Conservation (phyloP, 64 coral and sea anemone species). For the Stylophora pistillata region DNA sequence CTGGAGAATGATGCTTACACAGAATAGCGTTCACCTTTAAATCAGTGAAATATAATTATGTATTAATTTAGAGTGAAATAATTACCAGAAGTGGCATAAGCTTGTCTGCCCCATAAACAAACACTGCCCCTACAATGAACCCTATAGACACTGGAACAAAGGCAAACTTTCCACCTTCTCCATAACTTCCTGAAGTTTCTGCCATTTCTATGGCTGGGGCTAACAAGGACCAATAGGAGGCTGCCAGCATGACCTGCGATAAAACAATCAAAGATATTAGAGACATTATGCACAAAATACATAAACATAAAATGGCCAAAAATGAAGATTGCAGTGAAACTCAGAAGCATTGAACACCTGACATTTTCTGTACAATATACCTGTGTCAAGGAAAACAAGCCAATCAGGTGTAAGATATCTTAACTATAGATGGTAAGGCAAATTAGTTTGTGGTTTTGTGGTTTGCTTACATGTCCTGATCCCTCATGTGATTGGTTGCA, state of each 20-base stretch:
- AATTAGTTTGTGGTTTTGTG: too few species aligned
- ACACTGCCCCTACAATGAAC: conserved; percentile 88
- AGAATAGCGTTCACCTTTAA: too few species aligned
- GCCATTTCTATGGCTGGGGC: conserved; percentile 98
- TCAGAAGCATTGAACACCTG: neutral
- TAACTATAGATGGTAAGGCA: too few species aligned
- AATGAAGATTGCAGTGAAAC: neutral
- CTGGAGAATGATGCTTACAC: too few species aligned
- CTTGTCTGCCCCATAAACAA: conserved; percentile 94
- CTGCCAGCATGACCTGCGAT: conserved; percentile 93
- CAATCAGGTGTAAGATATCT: too few species aligned
- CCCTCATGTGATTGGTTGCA: too few species aligned
- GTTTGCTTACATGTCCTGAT: too few species aligned
- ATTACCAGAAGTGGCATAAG: conserved; percentile 90
- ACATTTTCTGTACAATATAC: too few species aligned
- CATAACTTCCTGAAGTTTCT: conserved; percentile 75
- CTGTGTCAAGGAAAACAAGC: too few species aligned
- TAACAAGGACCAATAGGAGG: conserved; percentile 95
- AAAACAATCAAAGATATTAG: neutral
- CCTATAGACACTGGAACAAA: conserved; percentile 92
- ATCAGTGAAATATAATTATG: too few species aligned
- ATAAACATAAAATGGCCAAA: too few species aligned
- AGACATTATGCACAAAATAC: too few species aligned
- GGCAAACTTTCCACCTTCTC: conserved; percentile 66
- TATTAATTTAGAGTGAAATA: neutral